Evolutionary conservation across 2,888 invertebrate species (phyloP), one percentile per base, ranked within the genome.

Genomic region (Cantharis rustica): DNA sequence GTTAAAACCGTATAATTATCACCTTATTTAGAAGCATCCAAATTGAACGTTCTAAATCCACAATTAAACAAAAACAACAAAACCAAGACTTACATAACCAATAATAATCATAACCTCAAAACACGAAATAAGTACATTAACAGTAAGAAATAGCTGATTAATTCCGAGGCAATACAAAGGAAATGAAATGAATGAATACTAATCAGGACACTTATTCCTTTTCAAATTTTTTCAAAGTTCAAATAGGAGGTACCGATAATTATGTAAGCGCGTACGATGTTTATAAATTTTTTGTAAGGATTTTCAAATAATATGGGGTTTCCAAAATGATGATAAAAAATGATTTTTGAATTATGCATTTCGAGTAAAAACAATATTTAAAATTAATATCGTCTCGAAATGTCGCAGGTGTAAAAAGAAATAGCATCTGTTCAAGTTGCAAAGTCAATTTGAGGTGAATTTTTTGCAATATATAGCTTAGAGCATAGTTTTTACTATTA

Each of bases 401-500:
- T 73, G 73, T 73, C 73, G 68, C 68, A 73, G 73, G 68, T 68
- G 73, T 61, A 73, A 72, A 66, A 66, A 68, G 68, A 73, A 68
- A 68, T 73, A 73, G 73, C 73, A 68, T 61, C 68, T 73, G 62
- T 73, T 73, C 68, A 27, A 66, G 20, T 73, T 68, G 68, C 73
- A 73, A 73, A 73, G 73, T 68, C 73, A 23, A 69, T 16, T 73
- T 61, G 68, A 73, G 73, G 73, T 73, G 73, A 73, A 27, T 72
- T 72, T 71, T 72, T 68, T 68, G 26, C 61, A 68, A 26, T 23
- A 26, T 23, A 26, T 73, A 61, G 61, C 72, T 73, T 73, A 23
- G 23, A 69, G 73, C 73, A n/a, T 31, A 61, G 69, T 75, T 75
- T 75, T 75, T 70, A 66, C 11, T 9, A 16, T 61, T 31, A 71